phyloP scores from a whole-genome alignment of 2,888 invertebrate genomes.

The Volucella inanis region DNA sequence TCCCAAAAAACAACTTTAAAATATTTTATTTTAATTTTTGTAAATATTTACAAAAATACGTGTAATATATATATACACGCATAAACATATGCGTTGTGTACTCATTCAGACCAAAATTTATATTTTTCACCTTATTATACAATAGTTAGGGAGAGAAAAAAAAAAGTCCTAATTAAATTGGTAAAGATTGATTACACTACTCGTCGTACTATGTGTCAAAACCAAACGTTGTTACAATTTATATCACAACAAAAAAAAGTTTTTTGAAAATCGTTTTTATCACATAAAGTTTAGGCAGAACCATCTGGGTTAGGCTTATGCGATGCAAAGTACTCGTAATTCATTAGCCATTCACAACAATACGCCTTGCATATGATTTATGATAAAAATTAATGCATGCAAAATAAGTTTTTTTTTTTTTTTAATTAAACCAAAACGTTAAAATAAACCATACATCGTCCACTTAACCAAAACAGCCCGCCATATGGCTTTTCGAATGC shows the following conservation, averaged over 20 bases:
- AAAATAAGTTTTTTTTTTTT: conserved; percentile 47
- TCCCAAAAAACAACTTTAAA: no score
- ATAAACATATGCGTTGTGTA: no score
- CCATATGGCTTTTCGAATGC: conserved; percentile 41
- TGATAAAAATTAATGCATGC: conserved; percentile 57
- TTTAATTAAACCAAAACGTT: conserved; percentile 56
- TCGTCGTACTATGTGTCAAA: neutral
- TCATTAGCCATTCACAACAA: conserved; percentile 69
- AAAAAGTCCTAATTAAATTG: neutral
- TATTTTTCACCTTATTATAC: no score
- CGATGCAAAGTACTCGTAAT: conserved; percentile 52
- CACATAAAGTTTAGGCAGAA: conserved; percentile 18
- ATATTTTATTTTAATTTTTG: no score
- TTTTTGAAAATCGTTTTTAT: conserved; percentile 22
- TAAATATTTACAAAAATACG: no score
- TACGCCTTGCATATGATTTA: conserved; percentile 63
- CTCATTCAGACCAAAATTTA: no score
- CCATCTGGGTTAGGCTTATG: conserved; percentile 50
- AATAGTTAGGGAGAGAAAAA: no score
- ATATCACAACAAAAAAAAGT: neutral
- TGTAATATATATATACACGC: no score
- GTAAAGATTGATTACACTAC: neutral
- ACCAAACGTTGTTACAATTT: neutral
- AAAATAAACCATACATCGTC: conserved; percentile 15
- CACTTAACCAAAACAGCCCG: conserved; percentile 2